These are phyloP conservation scores for Phylloscopus collybita DNA, from an alignment of 2,797 vertebrate species.

Conservation along the genomic window DNA sequence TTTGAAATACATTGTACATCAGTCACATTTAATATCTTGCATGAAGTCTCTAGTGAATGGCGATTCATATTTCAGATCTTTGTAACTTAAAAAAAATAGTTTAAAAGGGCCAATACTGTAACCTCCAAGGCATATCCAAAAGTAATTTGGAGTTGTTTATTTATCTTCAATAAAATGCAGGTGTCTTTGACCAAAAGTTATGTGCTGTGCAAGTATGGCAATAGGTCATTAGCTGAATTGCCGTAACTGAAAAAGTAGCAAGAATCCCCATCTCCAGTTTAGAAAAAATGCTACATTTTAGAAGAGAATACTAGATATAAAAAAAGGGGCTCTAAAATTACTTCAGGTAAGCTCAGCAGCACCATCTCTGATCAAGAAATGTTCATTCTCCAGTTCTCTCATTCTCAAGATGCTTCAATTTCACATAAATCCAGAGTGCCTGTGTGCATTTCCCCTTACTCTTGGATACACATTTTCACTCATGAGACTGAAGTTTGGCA, in stretches of 20 bases:
- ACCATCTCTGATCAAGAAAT: not conserved
- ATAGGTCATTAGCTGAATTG: not conserved
- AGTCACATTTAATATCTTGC: not conserved
- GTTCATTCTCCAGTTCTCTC: not conserved
- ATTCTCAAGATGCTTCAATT: not conserved
- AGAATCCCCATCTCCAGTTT: not conserved
- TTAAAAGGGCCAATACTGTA: not conserved
- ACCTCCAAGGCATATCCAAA: not conserved
- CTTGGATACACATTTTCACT: not conserved
- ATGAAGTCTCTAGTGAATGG: not conserved
- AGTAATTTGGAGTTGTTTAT: fast-evolving
- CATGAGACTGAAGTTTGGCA: not conserved
- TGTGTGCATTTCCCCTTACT: not conserved
- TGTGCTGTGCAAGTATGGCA: fast-evolving
- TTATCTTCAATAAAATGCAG: not conserved
- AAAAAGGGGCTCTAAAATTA: not conserved
- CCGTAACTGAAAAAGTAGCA: not conserved
- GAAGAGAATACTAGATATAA: not conserved
- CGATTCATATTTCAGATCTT: not conserved
- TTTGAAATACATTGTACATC: not conserved
- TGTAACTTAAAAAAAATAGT: not conserved
- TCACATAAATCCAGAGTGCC: not conserved
- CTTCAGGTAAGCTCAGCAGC: not conserved
- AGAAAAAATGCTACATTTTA: not conserved
- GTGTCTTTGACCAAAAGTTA: not conserved